Evolutionary conservation across 2,797 vertebrate species (phyloP).

Genomic region (Cetoscarus ocellatus): DNA sequence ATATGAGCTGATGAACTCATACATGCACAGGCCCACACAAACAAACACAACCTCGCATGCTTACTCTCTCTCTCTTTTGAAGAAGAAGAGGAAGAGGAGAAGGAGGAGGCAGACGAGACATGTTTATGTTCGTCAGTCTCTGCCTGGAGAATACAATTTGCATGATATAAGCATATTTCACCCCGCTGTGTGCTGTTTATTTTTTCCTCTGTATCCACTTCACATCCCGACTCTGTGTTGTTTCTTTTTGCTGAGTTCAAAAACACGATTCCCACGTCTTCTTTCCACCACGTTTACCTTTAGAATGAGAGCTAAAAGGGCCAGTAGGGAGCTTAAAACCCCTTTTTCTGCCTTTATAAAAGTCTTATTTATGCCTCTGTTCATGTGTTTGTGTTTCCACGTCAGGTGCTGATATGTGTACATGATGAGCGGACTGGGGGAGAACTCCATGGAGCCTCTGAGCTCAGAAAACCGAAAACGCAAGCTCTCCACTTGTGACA

Average conservation of each 20-base stretch:
- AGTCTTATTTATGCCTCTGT: constrained; percentile 28
- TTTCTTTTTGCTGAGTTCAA: constrained; percentile 51
- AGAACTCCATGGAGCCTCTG: constrained; percentile 92
- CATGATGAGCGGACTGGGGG: constrained; percentile 94
- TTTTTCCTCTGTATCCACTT: constrained; percentile 38
- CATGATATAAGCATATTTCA: constrained; percentile 77
- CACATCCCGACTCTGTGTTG: constrained; percentile 29
- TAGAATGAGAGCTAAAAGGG: constrained; percentile 33
- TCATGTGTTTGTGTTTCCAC: constrained; percentile 9
- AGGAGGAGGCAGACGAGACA: constrained; percentile 69
- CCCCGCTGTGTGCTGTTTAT: constrained; percentile 38
- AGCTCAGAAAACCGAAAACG: constrained; percentile 91
- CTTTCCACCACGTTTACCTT: constrained; percentile 35
- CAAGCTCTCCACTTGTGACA: constrained; percentile 91
- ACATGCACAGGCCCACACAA: constrained; percentile 49
- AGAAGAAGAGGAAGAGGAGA: constrained; percentile 42
- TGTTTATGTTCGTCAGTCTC: constrained; percentile 73
- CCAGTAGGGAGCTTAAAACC: constrained; percentile 36
- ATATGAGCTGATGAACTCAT: constrained; percentile 69
- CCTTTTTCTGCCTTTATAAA: constrained; percentile 24
- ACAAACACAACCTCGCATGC: constrained; percentile 66
- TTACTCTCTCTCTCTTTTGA: constrained; percentile 57
- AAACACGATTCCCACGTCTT: constrained; percentile 28
- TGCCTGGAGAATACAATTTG: constrained; percentile 76
- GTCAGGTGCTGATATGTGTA: constrained; percentile 90